These are phyloP conservation scores for Mirounga angustirostris DNA, from an alignment of 2,113 vertebrate genomes.

Conservation along the genomic window DNA sequence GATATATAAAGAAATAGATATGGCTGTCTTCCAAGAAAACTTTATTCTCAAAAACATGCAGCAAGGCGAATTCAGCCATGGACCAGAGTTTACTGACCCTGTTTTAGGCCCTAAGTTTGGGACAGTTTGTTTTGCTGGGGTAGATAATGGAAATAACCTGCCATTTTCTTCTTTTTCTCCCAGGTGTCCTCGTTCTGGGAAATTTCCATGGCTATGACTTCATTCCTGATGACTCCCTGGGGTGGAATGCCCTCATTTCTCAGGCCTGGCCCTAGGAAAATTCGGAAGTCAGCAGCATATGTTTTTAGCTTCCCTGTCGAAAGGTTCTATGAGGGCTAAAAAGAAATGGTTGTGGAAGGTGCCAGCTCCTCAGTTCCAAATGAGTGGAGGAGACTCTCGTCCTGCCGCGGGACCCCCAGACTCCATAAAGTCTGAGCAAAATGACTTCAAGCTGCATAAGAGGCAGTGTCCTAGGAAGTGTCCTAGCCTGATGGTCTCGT, in stretches of 20 bases:
- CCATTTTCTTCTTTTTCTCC: background rate
- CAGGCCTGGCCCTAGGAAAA: constrained; percentile 15
- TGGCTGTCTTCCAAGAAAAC: background rate
- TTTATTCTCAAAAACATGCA: constrained; percentile 5
- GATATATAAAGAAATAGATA: background rate
- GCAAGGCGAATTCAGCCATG: background rate
- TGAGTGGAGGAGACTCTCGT: background rate
- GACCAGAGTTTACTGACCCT: background rate
- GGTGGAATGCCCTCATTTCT: constrained; percentile 65
- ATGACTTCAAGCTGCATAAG: background rate
- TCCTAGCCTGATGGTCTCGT: background rate
- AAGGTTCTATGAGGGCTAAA: background rate
- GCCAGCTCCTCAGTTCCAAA: background rate
- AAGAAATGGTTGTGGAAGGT: background rate
- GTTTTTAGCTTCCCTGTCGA: background rate
- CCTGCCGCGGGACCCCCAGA: background rate
- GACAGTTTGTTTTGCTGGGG: constrained; percentile 3
- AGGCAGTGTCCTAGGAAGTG: background rate
- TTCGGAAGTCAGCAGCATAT: background rate
- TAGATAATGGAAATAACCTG: background rate
- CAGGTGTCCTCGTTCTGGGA: constrained; percentile 34
- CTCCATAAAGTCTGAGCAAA: background rate
- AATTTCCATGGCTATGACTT: background rate
- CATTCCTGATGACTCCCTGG: constrained; percentile 8
- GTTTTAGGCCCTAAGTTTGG: background rate